A percentile compares a stretch with the other conserved stretches of the same genome.
phyloP scores from a whole-genome alignment of 2,797 vertebrate species.

The Argentina silus region DNA sequence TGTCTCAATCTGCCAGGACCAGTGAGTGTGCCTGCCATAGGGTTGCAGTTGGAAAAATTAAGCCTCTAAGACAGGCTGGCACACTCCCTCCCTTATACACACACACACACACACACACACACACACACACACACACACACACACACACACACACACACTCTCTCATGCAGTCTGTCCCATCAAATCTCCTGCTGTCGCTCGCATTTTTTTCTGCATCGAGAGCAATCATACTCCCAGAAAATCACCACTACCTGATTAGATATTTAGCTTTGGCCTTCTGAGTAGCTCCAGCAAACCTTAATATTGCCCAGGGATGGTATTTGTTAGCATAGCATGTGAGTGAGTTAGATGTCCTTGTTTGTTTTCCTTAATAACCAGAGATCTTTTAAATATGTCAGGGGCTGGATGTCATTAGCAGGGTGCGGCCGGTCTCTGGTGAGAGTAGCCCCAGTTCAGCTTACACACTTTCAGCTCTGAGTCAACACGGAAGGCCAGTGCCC shows the following conservation, averaged over 20 bases:
- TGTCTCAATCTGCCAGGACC: conserved; percentile 27
- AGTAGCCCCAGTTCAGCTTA: conserved; percentile 70
- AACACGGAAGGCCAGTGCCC: conserved; percentile 61
- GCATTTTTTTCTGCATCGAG: background rate
- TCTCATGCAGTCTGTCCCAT: background rate
- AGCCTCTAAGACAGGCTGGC: conserved; percentile 3
- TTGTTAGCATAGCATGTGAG: conserved; percentile 61
- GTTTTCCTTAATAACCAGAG: conserved; percentile 74
- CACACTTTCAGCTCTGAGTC: conserved; percentile 75
- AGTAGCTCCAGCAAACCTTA: conserved; percentile 40
- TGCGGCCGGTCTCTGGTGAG: conserved; percentile 64
- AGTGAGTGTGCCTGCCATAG: conserved; percentile 12
- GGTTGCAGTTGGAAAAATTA: background rate
- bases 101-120: background rate
- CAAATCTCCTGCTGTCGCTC: background rate
- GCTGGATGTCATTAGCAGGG: conserved; percentile 76
- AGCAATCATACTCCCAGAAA: conserved; percentile 31
- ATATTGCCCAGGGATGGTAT: conserved; percentile 43
- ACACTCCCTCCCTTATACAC: conserved; percentile 26
- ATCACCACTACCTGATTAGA: conserved; percentile 52
- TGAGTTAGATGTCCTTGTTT: conserved; percentile 68
- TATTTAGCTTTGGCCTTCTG: conserved; percentile 49
- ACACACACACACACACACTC: background rate
- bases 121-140: background rate
- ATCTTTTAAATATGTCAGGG: conserved; percentile 72